Evolutionary conservation across 2,797 vertebrate genomes (phyloP).

Genomic region (Dromococcyx pavoninus): DNA sequence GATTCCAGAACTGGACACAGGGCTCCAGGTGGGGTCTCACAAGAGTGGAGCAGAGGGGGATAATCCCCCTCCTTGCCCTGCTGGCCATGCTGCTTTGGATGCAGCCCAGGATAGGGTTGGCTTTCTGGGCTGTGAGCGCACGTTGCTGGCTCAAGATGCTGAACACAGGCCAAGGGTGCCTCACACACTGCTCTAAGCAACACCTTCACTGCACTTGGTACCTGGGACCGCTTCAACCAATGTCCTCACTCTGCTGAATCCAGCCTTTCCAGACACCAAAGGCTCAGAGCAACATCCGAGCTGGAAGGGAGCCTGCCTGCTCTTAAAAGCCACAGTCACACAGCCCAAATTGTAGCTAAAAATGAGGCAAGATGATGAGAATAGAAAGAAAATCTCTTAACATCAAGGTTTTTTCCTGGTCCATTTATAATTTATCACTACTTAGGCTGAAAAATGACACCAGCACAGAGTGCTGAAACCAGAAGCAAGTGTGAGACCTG

Average conservation of each 20-base stretch:
- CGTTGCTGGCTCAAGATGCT: no score
- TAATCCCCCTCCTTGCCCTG: no score
- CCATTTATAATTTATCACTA: background rate
- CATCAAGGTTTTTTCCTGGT: background rate
- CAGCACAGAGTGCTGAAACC: background rate
- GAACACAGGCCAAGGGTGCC: rapidly evolving
- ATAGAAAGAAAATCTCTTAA: background rate
- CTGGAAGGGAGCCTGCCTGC: background rate
- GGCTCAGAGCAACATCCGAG: background rate
- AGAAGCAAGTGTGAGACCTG: background rate
- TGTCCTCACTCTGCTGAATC: background rate
- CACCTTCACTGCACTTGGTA: rapidly evolving
- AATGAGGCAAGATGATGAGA: background rate
- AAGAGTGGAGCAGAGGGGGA: no score
- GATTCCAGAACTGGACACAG: no score
- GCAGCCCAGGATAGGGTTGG: no score
- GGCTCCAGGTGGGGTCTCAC: no score
- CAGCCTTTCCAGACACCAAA: background rate
- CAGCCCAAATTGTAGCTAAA: background rate
- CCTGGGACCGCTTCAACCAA: background rate
- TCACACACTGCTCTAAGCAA: background rate
- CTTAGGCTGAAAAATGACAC: background rate
- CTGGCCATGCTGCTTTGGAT: no score
- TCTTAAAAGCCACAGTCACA: background rate
- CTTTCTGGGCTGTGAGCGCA: no score